Evolutionary conservation across 2,797 vertebrate genomes (phyloP), one percentile per base, ranked within the genome.

Genomic region (Alfaro cultratus): DNA sequence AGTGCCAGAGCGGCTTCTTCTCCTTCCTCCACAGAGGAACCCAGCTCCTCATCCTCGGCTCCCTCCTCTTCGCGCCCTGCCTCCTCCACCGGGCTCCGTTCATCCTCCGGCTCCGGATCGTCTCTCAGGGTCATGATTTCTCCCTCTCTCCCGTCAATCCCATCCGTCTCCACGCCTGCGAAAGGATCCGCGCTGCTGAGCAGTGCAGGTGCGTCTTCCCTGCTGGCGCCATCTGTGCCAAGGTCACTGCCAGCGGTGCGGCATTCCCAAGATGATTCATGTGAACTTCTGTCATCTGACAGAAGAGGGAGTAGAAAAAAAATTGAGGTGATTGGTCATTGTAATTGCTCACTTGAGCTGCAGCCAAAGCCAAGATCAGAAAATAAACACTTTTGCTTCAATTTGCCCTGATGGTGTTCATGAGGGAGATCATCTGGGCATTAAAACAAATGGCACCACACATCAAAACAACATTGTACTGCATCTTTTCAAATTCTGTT

Each of bases 1-100:
- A 95, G 81, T 5, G 93, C 93, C 87, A 95, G 43, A 11, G 84
- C 93, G 1, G 95, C 95, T 84, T 95, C 95, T 49, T 94, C 94
- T 70, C 93, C 93, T 73, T 95, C 93, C 86, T 95, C 95, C 86
- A 95, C 92, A 0, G 81, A 84, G 23, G 92, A 90, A 10, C 86
- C 87, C 74, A 93, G 78, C 9, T 94, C 92, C 70, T 88, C 90
- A 21, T 91, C 91, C 23, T 91, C 93, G 0, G 23, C 92, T 47
- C 85, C 91, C 49, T 94, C 92, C 1, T 85, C 92, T 84, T 93
- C 92, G 1, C 76, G 93, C n/a, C 92, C 92, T 47, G 88, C 91
- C 91, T 94, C 93, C 46, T 91, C 89, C 74, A 93, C 90, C 0
- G 93, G 91, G 80, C 92, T 93, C 73, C 79, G 95, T 62, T 92